A percentile compares a stretch with the other conserved stretches of the same genome.
Conservation (phyloP, 2,797 vertebrate genomes). For the Pangasius sanitwongsei region DNA sequence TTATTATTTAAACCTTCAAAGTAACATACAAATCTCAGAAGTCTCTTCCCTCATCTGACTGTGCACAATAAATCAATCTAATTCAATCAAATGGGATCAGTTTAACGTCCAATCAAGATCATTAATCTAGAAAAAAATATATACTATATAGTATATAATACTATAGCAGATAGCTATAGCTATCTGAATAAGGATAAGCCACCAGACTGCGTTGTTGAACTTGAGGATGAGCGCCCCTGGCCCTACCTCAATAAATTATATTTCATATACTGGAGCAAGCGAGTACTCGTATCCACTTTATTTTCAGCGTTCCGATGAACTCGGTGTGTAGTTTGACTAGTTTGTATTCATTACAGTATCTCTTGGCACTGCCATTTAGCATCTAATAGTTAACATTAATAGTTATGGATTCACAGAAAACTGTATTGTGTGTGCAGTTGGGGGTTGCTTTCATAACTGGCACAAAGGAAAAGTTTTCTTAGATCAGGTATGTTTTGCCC, state of each 20-base stretch:
- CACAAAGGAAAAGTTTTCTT: not conserved
- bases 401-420: not conserved
- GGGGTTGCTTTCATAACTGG: not conserved
- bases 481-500: not conserved
- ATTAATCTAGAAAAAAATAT: not conserved
- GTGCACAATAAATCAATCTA: not conserved
- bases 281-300: not conserved
- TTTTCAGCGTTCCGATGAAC: not conserved
- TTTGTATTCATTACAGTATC: not conserved
- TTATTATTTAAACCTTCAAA: not conserved
- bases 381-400: not conserved
- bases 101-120: not conserved
- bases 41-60: not conserved
- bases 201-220: too few species aligned
- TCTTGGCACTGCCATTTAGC: not conserved
- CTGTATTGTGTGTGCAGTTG: not conserved
- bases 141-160: too few species aligned
- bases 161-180: too few species aligned
- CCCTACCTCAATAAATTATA: not conserved
- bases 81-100: not conserved
- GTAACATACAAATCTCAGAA: not conserved
- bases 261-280: not conserved
- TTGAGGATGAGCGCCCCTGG: not conserved
- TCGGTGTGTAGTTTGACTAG: not conserved
- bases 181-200: too few species aligned